Percentiles rank a stretch among this genome's conserved stretches.
Conservation (phyloP, 2,888 invertebrate species). For the Watsonalla binaria region DNA sequence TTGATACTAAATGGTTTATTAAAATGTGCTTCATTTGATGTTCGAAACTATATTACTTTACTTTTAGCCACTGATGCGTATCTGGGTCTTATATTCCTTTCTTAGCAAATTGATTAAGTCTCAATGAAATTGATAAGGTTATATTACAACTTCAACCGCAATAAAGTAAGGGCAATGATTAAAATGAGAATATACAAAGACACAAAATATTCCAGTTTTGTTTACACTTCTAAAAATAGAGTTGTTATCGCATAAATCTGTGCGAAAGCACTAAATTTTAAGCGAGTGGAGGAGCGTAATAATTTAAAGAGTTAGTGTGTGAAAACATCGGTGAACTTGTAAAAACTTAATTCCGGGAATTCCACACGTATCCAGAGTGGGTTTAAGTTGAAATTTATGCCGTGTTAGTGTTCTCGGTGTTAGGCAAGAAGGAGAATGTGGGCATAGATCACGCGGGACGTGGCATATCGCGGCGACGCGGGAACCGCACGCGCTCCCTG, state of each 20-base stretch:
- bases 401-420: slow-evolving; percentile 54
- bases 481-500: not conserved
- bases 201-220: too few species aligned
- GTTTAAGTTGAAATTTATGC: slow-evolving; percentile 69
- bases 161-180: too few species aligned
- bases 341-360: slow-evolving; percentile 64
- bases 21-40: too few species aligned
- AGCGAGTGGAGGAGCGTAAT: slow-evolving; percentile 46
- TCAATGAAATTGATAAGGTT: too few species aligned
- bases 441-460: slow-evolving; percentile 64
- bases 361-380: slow-evolving; percentile 59
- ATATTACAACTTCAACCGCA: too few species aligned
- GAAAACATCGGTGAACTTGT: slow-evolving; percentile 52
- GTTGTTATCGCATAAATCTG: slow-evolving; percentile 38
- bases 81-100: too few species aligned
- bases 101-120: too few species aligned
- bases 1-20: too few species aligned
- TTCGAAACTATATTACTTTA: too few species aligned
- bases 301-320: slow-evolving; percentile 58
- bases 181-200: too few species aligned
- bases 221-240: not conserved
- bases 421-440: slow-evolving; percentile 61
- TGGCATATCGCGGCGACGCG: slow-evolving; percentile 54
- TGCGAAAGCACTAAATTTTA: slow-evolving; percentile 36
- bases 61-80: too few species aligned